Evolutionary conservation across 2,113 vertebrate genomes (phyloP), one percentile per base, ranked within the genome.

Genomic region (Castor canadensis): DNA sequence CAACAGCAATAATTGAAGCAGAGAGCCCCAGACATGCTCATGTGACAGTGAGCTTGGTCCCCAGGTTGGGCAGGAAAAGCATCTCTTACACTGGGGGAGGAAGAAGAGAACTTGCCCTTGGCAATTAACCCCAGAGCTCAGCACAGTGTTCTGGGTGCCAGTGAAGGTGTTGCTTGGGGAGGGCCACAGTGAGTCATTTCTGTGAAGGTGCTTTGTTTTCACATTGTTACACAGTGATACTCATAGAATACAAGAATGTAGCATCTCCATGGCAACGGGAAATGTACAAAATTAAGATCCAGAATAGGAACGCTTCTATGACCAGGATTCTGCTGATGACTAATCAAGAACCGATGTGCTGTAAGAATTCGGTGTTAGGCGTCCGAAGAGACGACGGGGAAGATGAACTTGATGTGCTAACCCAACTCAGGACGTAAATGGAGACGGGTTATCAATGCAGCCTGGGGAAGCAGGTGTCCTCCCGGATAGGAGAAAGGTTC

Each of bases 261-360:
- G 89, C 71, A 97, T 98, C 98, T 87, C 98, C 98, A 98, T 98
- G 98, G 98, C 97, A 98, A 99, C 98, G 79, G 92, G 96, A 97
- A 98, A 98, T 95, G 93, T 96, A 97, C 77, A 91, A 97, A 97
- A 98, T 81, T 75, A 94, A 95, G 94, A 88, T 30, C 95, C 93
- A 83, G 54, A 87, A 54, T 90, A 82, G 95, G 92, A 94, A 96
- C 94, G 94, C 94, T 72, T 91, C 97, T 95, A 52, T 94, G 89
- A 92, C 87, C 19, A n/a, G 1, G 28, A 89, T 96, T 76, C 58
- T n/a, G 84, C 92, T 40, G 97, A 87, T 91, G 86, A 62, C 94
- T 95, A 87, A 97, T 84, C 60, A 87, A 93, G 97, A 81, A 82
- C 96, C 32, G 87, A 88, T 80, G 38, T 69, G 1, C 8, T 77